Conservation (phyloP, 2,888 invertebrate genomes). For the Erebia ligea region DNA sequence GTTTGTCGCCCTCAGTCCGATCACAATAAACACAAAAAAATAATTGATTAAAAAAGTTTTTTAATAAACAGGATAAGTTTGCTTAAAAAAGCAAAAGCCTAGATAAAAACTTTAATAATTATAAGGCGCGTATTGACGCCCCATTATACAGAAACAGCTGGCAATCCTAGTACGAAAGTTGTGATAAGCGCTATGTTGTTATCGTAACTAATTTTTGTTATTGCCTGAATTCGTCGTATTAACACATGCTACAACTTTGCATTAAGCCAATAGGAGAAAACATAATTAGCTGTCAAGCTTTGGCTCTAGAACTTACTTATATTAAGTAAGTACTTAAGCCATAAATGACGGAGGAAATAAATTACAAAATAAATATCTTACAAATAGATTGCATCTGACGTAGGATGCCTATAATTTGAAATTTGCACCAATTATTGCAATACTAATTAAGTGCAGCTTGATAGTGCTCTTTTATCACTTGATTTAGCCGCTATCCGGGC, state of each 20-base stretch:
- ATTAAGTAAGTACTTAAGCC: too few species aligned
- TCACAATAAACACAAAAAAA: slow-evolving; percentile 17
- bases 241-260: not conserved
- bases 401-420: not conserved
- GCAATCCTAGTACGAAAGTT: not conserved
- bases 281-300: too few species aligned
- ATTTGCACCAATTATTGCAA: not conserved
- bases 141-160: not conserved
- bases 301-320: too few species aligned
- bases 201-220: too few species aligned
- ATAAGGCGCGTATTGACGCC: not conserved
- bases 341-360: too few species aligned
- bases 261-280: not conserved
- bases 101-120: not conserved
- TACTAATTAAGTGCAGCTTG: not conserved
- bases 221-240: not conserved
- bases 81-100: not conserved
- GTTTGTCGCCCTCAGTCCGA: slow-evolving; percentile 44
- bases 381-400: not conserved
- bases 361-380: too few species aligned
- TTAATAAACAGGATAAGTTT: slow-evolving; percentile 3
- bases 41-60: slow-evolving; percentile 9
- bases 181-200: not conserved
- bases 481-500: slow-evolving; percentile 8
- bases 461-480: slow-evolving; percentile 11